Evolutionary conservation across 2,888 invertebrate species (phyloP).

Genomic region (Athetis lepigone): DNA sequence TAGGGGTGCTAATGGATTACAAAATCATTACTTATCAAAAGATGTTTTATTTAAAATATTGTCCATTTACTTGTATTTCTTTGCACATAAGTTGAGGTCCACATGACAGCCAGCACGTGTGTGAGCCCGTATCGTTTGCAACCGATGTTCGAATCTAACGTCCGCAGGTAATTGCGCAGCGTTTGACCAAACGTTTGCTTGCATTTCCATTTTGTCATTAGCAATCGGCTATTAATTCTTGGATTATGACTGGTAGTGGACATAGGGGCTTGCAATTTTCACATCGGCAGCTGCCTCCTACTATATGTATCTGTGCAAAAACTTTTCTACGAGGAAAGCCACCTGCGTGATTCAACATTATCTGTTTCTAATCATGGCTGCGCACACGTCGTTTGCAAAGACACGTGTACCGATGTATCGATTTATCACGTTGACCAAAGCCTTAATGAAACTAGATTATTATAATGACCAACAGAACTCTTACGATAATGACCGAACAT

Average conservation of each 20-base stretch:
- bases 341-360: slow-evolving; percentile 80
- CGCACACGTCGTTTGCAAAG: slow-evolving; percentile 37
- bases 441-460: slow-evolving; percentile 47
- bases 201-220: slow-evolving; percentile 89
- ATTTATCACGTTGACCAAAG: slow-evolving; percentile 50
- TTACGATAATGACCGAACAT: slow-evolving; percentile 27
- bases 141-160: slow-evolving; percentile 78
- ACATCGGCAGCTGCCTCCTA: slow-evolving; percentile 78
- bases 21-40: slow-evolving; percentile 43
- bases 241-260: slow-evolving; percentile 84
- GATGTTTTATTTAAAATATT: slow-evolving; percentile 41
- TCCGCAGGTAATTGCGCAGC: slow-evolving; percentile 78
- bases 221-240: slow-evolving; percentile 87
- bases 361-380: slow-evolving; percentile 59
- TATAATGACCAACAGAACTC: slow-evolving; percentile 30
- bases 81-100: slow-evolving; percentile 37
- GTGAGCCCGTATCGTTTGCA: slow-evolving; percentile 82
- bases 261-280: slow-evolving; percentile 90
- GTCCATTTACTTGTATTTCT: slow-evolving; percentile 26
- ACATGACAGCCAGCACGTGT: slow-evolving; percentile 75
- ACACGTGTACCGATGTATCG: slow-evolving; percentile 44
- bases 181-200: slow-evolving; percentile 82
- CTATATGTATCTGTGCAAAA: slow-evolving; percentile 85
- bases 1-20: slow-evolving; percentile 50
- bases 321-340: slow-evolving; percentile 84